These are phyloP conservation scores for Tupaia tana DNA, from an alignment of 2,113 vertebrate species.

Conservation along the genomic window DNA sequence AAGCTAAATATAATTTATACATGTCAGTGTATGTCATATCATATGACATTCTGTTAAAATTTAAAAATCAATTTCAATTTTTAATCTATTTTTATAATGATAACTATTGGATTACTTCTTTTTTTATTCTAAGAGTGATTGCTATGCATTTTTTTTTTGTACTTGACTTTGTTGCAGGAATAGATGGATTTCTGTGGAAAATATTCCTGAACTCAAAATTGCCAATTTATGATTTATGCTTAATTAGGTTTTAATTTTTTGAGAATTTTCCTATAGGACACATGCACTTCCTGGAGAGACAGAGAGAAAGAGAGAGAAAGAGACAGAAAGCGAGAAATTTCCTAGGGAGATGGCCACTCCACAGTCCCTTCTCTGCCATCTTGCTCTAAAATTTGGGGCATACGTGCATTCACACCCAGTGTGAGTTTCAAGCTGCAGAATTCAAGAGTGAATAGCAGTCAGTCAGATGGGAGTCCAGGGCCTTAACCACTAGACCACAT, in stretches of 20 bases:
- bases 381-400: too few relatives aligned
- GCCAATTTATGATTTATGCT: background rate
- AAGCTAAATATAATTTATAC: background rate
- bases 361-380: too few relatives aligned
- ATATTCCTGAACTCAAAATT: background rate
- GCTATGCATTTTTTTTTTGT: background rate
- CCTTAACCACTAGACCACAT: too few relatives aligned
- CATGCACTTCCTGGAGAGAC: too few relatives aligned
- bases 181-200: background rate
- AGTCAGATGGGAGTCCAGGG: too few relatives aligned
- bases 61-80: background rate
- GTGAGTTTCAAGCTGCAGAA: too few relatives aligned
- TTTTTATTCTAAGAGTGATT: background rate
- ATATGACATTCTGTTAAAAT: background rate
- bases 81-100: background rate
- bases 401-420: too few relatives aligned
- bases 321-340: too few relatives aligned
- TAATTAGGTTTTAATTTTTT: background rate
- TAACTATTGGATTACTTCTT: background rate
- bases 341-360: too few relatives aligned
- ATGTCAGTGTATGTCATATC: background rate
- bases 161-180: background rate
- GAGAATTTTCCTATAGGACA: too few relatives aligned
- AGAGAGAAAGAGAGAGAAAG: too few relatives aligned
- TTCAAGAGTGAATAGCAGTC: too few relatives aligned